phyloP scores from a whole-genome alignment of 2,888 invertebrate genomes.

The Scaptomyza caliginosa region DNA sequence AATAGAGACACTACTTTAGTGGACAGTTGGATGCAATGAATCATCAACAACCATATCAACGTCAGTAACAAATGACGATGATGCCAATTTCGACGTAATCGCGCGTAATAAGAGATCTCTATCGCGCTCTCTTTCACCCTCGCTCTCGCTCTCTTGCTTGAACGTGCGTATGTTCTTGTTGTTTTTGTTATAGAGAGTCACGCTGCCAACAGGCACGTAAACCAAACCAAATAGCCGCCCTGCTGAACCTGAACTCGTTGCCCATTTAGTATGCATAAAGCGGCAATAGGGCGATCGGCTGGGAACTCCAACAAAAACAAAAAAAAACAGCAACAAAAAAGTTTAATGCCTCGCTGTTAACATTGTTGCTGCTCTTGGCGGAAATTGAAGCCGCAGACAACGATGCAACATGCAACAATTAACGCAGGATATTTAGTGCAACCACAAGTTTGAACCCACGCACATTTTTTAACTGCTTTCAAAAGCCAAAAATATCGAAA shows the following conservation, averaged over 20 bases:
- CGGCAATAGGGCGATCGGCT: constrained; percentile 1
- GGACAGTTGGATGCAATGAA: constrained; percentile 20
- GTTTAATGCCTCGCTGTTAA: constrained; percentile 14
- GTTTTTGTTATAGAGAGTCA: neutral
- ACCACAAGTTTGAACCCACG: constrained; percentile 14
- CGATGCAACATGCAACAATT: constrained; percentile 10
- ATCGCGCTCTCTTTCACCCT: neutral
- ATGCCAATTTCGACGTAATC: constrained; percentile 24
- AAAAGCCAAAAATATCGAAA: neutral
- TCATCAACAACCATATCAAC: constrained; percentile 12
- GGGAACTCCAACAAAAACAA: constrained; percentile 37
- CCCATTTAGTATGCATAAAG: constrained; percentile 46
- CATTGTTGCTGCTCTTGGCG: constrained; percentile 26
- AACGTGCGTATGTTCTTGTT: constrained; percentile 6
- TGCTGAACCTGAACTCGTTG: constrained; percentile 22
- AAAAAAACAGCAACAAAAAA: neutral
- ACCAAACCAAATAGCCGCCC: constrained; percentile 28
- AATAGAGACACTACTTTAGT: constrained; percentile 1
- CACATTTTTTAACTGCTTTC: neutral
- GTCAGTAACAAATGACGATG: constrained; percentile 1
- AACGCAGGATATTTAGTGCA: constrained; percentile 24
- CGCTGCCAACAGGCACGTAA: constrained; percentile 52
- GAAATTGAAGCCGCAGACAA: constrained; percentile 20
- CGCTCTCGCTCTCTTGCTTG: neutral
- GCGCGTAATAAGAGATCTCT: neutral